Percentiles rank a stretch among this genome's conserved stretches.
phyloP scores from a whole-genome alignment of 2,113 vertebrate genomes.

The Mobula birostris region DNA sequence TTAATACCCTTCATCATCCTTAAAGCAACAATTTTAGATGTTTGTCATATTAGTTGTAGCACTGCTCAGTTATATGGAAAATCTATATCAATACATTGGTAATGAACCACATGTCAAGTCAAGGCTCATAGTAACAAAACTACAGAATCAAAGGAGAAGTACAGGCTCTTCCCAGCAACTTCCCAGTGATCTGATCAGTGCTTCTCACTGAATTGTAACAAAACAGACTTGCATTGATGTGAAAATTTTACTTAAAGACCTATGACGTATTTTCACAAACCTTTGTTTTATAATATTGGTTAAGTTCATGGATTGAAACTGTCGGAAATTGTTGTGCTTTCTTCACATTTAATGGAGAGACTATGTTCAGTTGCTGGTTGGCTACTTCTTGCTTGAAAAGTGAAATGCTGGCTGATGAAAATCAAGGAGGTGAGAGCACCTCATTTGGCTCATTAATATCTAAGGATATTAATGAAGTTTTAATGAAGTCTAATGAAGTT shows the following conservation, averaged over 20 bases:
- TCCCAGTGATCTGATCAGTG: background rate
- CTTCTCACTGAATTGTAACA: background rate
- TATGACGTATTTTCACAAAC: background rate
- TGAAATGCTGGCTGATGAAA: background rate
- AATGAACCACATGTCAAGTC: too few relatives aligned
- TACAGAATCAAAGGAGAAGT: too few relatives aligned
- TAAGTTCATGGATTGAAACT: background rate
- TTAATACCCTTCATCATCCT: background rate
- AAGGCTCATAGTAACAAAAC: too few relatives aligned
- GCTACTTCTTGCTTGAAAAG: background rate
- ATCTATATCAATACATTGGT: too few relatives aligned
- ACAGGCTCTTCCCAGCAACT: background rate
- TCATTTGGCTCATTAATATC: background rate
- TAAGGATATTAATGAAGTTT: background rate
- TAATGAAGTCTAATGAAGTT: background rate
- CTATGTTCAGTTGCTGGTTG: background rate
- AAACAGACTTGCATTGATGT: background rate
- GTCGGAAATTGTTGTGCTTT: background rate
- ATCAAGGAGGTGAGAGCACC: background rate
- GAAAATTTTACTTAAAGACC: background rate
- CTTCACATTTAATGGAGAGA: background rate
- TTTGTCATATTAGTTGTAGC: too few relatives aligned
- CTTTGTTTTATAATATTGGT: background rate
- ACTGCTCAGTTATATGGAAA: too few relatives aligned
- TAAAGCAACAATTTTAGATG: too few relatives aligned